phyloP scores from a whole-genome alignment of 1,140 invertebrate genomes.

The Ylistrum balloti region DNA sequence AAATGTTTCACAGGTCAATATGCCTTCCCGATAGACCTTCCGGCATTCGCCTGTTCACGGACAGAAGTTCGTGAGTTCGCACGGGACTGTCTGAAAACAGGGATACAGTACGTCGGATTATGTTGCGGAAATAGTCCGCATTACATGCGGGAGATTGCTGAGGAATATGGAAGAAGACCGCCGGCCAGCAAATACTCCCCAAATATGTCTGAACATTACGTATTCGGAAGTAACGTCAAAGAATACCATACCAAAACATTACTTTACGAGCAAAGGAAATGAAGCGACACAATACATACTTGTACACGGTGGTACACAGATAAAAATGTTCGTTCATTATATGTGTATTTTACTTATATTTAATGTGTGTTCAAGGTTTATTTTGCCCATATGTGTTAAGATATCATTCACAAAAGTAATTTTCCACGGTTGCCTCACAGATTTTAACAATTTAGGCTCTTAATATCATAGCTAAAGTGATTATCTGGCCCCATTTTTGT shows the following conservation, averaged over 20 bases:
- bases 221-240: constrained; percentile 59
- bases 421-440: no score
- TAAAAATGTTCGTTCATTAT: no score
- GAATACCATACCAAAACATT: not conserved
- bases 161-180: constrained; percentile 72
- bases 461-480: no score
- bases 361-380: no score
- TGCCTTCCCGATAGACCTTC: constrained; percentile 72
- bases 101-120: constrained; percentile 78
- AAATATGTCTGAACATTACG: constrained; percentile 69
- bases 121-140: constrained; percentile 79
- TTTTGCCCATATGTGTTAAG: no score
- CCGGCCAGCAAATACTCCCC: constrained; percentile 73
- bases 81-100: constrained; percentile 72
- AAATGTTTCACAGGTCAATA: constrained; percentile 63
- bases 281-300: no score
- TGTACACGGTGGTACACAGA: no score
- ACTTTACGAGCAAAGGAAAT: not conserved
- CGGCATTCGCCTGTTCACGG: constrained; percentile 63
- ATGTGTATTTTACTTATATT: no score
- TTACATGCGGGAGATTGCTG: constrained; percentile 74
- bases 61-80: constrained; percentile 72
- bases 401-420: no score
- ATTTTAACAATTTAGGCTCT: no score
- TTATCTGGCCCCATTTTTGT: no score